Evolutionary conservation across 2,888 invertebrate species (phyloP), one percentile per base, ranked within the genome.

Genomic region (Heliconius cydno): DNA sequence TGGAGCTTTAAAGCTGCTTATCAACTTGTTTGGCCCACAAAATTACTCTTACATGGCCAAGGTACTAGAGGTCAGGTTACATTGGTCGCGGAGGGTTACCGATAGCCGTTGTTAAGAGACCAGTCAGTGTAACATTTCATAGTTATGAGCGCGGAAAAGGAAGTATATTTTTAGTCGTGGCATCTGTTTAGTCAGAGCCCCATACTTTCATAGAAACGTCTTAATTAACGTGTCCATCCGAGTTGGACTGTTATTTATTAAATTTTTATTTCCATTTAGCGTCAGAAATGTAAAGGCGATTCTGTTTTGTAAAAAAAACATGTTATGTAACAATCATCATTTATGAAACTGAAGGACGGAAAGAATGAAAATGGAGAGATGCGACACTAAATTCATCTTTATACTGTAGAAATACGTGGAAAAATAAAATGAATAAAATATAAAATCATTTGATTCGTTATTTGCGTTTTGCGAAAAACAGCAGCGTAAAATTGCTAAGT

Each of bases 61-160:
- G 87, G 70, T 88, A 87, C 80, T 83, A 87, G 60, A 85, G 91
- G 66, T 90, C 93, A 85, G 71, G n/a, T 76, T 85, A 88, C 78
- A 82, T 76, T 91, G 91, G 94, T 85, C 86, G 86, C 87, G 89
- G 86, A 87, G 86, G 90, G 89, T 90, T 89, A 91, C 88, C 92
- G 91, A 94, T 92, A 92, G 93, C 90, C 89, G 93, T 91, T 94
- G 92, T 92, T 91, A 91, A 91, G 89, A 87, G 89, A 87, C 87
- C 90, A 89, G 89, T 85, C 85, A 87, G 88, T 87, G 88, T 91
- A 90, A 89, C 93, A 92, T 93, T 93, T 94, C 93, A 91, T 92
- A 94, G 94, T 92, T 94, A 94, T 94, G 92, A 89, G 87, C 90
- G 88, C 90, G 93, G 93, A 94, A 92, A 93, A 92, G 94, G 94